phyloP scores from a whole-genome alignment of 1,140 invertebrate species.

The Macrobrachium rosenbergii region DNA sequence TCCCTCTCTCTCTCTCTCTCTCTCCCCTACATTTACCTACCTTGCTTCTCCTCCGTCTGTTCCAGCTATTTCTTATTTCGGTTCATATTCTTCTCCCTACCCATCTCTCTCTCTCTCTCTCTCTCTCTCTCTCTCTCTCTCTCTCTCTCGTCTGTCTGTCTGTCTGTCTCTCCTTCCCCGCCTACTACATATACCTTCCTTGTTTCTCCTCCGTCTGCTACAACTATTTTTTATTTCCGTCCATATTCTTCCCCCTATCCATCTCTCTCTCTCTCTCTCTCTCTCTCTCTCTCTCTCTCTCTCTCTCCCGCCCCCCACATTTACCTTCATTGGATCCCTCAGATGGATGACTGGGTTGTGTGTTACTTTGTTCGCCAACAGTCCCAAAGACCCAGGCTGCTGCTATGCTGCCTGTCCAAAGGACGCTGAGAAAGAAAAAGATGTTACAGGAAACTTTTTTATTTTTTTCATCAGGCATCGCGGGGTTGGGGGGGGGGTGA shows the following conservation, averaged over 20 bases:
- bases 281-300: too few species aligned
- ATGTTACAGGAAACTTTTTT: slow-evolving; percentile 28
- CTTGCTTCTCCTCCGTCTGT: too few species aligned
- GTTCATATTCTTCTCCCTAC: too few species aligned
- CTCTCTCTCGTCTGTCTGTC: too few species aligned
- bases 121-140: too few species aligned
- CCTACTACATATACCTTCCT: not conserved
- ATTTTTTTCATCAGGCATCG: not conserved
- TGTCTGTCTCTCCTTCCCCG: too few species aligned
- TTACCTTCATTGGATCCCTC: not conserved
- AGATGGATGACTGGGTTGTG: not conserved
- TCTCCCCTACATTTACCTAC: too few species aligned
- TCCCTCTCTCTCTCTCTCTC: not conserved
- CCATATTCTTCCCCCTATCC: not conserved
- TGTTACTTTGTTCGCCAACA: too few species aligned
- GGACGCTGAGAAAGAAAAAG: not conserved
- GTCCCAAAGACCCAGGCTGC: too few species aligned
- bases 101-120: not conserved
- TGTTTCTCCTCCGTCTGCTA: not conserved
- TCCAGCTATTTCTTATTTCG: too few species aligned
- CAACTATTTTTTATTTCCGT: not conserved
- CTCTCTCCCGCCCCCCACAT: not conserved
- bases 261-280: not conserved
- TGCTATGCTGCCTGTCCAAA: too few species aligned
- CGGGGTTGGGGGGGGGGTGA: too few species aligned